These are phyloP conservation scores for Brachypteracias leptosomus DNA, from an alignment of 2,113 vertebrate genomes.

Conservation along the genomic window DNA sequence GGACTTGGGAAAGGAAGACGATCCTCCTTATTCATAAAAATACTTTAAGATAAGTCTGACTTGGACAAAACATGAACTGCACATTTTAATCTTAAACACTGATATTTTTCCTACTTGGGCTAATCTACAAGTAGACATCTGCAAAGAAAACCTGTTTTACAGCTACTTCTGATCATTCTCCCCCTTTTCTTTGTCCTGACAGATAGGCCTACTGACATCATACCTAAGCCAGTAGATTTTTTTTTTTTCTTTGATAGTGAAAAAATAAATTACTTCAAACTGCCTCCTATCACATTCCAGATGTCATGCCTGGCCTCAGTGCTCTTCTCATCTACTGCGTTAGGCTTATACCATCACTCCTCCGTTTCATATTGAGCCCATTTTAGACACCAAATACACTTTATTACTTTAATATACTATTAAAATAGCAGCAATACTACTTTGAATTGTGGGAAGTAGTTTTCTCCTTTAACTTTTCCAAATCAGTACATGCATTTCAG, in stretches of 20 bases:
- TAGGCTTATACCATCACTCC: background rate
- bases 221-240: background rate
- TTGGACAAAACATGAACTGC: background rate
- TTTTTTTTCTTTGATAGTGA: background rate
- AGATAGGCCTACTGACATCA: background rate
- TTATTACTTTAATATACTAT: background rate
- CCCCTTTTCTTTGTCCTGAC: background rate
- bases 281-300: background rate
- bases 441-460: background rate
- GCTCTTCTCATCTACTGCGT: background rate
- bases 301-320: background rate
- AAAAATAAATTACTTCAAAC: slow-evolving; percentile 21
- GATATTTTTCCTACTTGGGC: background rate
- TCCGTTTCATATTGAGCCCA: background rate
- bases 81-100: background rate
- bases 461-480: background rate
- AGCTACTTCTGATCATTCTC: background rate
- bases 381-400: background rate
- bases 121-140: background rate
- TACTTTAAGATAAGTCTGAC: background rate
- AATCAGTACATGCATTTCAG: background rate
- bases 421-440: background rate
- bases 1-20: background rate
- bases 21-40: background rate
- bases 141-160: background rate